Conservation (phyloP, 2,797 vertebrate species). For the Malurus splendens region DNA sequence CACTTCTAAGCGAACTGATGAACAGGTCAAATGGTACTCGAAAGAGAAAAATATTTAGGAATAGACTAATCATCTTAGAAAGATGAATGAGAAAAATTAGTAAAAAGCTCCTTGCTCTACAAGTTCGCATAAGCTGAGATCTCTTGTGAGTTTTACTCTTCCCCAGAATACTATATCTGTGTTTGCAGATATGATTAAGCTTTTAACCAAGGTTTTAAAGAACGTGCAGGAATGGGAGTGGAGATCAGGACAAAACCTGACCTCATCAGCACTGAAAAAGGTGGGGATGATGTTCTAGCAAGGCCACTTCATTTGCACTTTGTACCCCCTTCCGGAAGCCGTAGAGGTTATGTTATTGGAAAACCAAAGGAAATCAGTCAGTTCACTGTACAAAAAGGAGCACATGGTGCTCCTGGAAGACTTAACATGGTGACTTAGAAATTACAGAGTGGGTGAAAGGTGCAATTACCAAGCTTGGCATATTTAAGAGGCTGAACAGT, state of each 20-base stretch:
- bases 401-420: neutral
- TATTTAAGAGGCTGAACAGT: neutral
- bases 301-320: neutral
- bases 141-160: neutral
- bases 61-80: neutral
- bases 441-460: neutral
- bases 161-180: neutral
- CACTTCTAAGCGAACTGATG: neutral
- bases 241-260: neutral
- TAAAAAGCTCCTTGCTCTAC: neutral
- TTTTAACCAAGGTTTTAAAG: neutral
- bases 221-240: neutral
- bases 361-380: neutral
- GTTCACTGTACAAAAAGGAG: neutral
- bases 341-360: neutral
- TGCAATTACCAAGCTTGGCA: neutral
- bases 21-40: neutral
- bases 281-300: neutral
- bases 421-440: neutral
- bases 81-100: neutral
- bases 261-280: neutral
- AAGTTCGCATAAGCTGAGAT: neutral
- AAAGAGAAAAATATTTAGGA: neutral
- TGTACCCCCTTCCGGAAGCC: neutral
- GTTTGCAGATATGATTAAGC: neutral